Conservation (phyloP, 1,140 invertebrate genomes). For the Drosophila takahashii region DNA sequence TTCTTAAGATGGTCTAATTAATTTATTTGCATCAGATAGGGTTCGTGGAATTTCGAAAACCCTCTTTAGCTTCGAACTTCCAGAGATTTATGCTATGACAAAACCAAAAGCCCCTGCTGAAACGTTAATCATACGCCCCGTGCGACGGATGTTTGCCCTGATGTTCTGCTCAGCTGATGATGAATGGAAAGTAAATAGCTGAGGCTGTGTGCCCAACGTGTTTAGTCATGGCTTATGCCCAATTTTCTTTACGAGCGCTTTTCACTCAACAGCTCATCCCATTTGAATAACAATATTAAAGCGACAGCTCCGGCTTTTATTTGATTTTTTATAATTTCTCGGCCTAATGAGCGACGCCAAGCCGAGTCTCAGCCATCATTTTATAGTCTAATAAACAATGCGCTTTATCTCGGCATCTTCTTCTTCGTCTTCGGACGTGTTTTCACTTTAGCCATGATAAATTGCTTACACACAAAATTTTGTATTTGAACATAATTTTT, state of each 20-base stretch:
- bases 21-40: conserved; percentile 1
- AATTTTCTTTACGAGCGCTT: conserved; percentile 57
- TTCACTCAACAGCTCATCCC: conserved; percentile 38
- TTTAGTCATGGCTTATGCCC: conserved; percentile 57
- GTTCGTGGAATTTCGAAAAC: background rate
- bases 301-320: conserved; percentile 33
- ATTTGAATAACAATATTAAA: conserved; percentile 64
- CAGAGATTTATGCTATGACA: conserved; percentile 16
- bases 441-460: conserved; percentile 77
- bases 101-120: conserved; percentile 6
- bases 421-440: conserved; percentile 47
- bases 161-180: conserved; percentile 48
- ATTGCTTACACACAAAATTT: conserved; percentile 62
- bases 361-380: conserved; percentile 49
- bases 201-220: conserved; percentile 34
- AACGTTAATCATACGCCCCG: conserved; percentile 64
- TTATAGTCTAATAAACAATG: conserved; percentile 78
- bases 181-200: conserved; percentile 24
- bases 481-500: conserved; percentile 38
- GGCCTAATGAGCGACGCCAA: conserved; percentile 60
- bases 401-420: conserved; percentile 39
- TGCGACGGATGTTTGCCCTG: conserved; percentile 59
- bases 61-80: background rate
- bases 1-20: conserved; percentile 1
- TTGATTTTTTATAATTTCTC: conserved; percentile 61